Evolutionary conservation across 2,113 vertebrate genomes (phyloP), one percentile per base, ranked within the genome.

Genomic region (Uropsilus gracilis): DNA sequence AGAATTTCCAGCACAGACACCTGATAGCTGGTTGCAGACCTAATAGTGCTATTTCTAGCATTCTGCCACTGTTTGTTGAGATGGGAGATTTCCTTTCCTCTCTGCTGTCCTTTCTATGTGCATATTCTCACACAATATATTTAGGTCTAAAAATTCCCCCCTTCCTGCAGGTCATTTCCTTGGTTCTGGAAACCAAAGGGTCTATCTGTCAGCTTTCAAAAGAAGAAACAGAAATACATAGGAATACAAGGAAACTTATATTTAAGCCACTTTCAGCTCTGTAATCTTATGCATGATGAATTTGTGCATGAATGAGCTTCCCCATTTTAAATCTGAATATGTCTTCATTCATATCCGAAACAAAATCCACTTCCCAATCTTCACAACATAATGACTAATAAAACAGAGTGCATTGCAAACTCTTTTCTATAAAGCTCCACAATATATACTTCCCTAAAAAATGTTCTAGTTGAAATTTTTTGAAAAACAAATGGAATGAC

Each of bases 391-490:
- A 91, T 61, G 81, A 92, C 92, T 53, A 93, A 87, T 68, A 73
- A 94, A 96, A 97, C 94, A 34, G 59, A 24, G 39, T 8, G 20
- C 80, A 76, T 0, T 55, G 42, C 39, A 85, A 97, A 92, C 71
- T 92, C 34, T 86, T 66, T 84, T 50, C 53, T 90, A 87, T 69
- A 91, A 92, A 95, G 69, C 75, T 92, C 95, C 71, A 26, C 66
- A 30, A 34, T 90, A 94, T 84, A 86, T 63, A 50, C 8, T 78
- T 69, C 30, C 68, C 92, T 96, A 59, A 93, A 93, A 97, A 83
- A 96, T 72, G 63, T 86, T 8, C 64, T 84, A 81, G 90, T 88
- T 42, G 77, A 94, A 94, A 95, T 10, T 11, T 7, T 30, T 78
- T 53, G 68, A 97, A 96, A 63, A 57, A 92, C 32, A 46, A 32